These are phyloP conservation scores for Hypolimnas misippus DNA, from an alignment of 2,888 invertebrate species.

Conservation along the genomic window DNA sequence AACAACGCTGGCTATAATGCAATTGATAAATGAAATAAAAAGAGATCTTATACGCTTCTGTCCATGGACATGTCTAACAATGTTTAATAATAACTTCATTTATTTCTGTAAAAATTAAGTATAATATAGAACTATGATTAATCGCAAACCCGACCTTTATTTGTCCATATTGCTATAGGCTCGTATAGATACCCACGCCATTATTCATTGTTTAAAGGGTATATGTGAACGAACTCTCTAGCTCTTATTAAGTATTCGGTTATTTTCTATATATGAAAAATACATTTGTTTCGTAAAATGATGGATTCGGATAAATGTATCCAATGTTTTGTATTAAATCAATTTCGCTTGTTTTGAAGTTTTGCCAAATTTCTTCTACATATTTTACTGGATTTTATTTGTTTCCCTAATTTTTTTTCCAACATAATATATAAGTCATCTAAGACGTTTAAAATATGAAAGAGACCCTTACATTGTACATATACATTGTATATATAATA, in stretches of 20 bases:
- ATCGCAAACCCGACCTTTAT: conserved; percentile 10
- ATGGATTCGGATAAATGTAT: conserved; percentile 7
- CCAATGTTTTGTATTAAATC: not conserved
- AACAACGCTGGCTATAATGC: too few species aligned
- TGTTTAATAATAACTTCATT: not conserved
- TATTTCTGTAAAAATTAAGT: not conserved
- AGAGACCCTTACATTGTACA: too few species aligned
- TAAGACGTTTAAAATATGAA: too few species aligned
- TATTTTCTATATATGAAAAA: conserved; percentile 5
- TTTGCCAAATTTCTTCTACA: not conserved
- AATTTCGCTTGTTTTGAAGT: not conserved
- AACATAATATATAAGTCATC: too few species aligned
- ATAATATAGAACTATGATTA: conserved; percentile 5
- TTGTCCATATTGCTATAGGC: not conserved
- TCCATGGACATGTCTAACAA: too few species aligned
- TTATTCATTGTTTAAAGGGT: conserved; percentile 13
- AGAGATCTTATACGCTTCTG: too few species aligned
- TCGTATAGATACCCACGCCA: conserved; percentile 2
- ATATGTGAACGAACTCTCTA: conserved; percentile 11
- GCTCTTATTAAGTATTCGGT: conserved; percentile 6
- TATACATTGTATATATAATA: too few species aligned
- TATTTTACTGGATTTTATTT: not conserved
- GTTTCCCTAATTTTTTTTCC: too few species aligned
- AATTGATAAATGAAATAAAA: too few species aligned
- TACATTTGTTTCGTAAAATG: conserved; percentile 1